phyloP scores from a whole-genome alignment of 2,113 vertebrate species.

The Rallus limicola region DNA sequence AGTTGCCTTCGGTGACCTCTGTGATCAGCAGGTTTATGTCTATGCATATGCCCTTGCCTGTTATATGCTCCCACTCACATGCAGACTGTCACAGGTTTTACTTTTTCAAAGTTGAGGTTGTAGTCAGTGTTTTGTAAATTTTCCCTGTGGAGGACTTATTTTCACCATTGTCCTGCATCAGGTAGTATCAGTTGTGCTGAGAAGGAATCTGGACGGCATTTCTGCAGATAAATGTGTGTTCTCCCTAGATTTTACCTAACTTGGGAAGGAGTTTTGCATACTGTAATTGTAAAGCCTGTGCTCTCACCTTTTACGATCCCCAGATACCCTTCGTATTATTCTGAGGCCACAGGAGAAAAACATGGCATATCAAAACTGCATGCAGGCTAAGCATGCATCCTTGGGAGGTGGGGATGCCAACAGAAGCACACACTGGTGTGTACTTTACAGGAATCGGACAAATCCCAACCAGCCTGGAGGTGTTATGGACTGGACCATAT shows the following conservation, averaged over 20 bases:
- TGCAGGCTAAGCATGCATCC: background rate
- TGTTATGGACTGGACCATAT: background rate
- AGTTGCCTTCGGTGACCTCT: background rate
- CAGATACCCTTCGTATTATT: background rate
- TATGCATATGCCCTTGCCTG: rapidly evolving
- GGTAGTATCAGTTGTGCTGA: background rate
- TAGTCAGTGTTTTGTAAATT: background rate
- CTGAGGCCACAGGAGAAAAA: background rate
- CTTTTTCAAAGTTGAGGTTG: background rate
- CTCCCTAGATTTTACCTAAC: background rate
- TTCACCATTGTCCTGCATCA: background rate
- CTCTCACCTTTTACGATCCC: background rate
- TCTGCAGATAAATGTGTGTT: background rate
- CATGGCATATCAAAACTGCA: background rate
- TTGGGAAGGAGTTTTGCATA: background rate
- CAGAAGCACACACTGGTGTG: background rate
- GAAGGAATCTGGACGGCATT: background rate
- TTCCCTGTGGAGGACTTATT: background rate
- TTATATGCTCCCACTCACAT: background rate
- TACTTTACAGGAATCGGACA: background rate
- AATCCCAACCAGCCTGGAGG: background rate
- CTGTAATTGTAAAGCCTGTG: background rate
- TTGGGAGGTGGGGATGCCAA: background rate
- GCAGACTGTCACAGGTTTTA: background rate
- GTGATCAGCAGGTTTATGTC: background rate